These are phyloP conservation scores for Callipepla squamata DNA, from an alignment of 2,113 vertebrate genomes.

Conservation along the genomic window DNA sequence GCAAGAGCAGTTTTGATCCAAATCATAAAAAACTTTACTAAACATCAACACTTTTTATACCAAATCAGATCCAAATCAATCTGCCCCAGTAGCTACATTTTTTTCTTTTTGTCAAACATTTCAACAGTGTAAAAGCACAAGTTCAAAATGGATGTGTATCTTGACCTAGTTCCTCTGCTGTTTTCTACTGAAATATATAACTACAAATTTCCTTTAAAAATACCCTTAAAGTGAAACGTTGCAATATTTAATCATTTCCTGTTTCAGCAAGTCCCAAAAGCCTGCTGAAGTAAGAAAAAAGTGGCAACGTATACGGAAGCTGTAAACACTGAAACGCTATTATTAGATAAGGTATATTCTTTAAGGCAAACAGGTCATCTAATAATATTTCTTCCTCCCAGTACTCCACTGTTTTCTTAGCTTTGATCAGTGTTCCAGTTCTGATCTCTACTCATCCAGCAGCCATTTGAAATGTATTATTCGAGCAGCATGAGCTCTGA, in stretches of 20 bases:
- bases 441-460: background rate
- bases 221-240: background rate
- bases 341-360: background rate
- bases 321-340: background rate
- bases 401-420: background rate
- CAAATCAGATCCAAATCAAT: background rate
- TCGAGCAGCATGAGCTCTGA: background rate
- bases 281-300: background rate
- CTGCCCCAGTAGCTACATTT: background rate
- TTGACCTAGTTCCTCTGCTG: background rate
- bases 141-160: background rate
- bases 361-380: background rate
- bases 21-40: background rate
- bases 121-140: background rate
- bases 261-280: constrained; percentile 12
- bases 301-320: background rate
- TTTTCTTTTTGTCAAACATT: background rate
- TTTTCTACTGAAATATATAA: background rate
- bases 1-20: background rate
- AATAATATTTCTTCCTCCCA: background rate
- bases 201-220: background rate
- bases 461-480: background rate
- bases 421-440: background rate
- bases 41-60: background rate
- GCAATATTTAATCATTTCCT: background rate